These are phyloP conservation scores for Rhimphoctona megacephalus DNA, from an alignment of 2,888 invertebrate genomes.

Conservation along the genomic window DNA sequence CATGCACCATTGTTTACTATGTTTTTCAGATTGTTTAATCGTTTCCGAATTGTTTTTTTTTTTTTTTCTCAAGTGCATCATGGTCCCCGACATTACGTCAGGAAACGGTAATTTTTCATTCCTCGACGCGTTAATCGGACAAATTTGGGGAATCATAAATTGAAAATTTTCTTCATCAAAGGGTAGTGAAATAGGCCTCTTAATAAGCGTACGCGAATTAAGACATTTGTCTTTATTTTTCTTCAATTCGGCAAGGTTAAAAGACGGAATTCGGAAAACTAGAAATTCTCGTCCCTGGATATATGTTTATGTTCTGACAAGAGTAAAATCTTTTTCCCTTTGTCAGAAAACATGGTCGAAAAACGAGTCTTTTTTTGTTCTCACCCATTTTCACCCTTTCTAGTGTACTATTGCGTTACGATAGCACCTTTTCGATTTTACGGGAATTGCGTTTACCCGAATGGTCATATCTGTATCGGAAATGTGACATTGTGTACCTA, in stretches of 20 bases:
- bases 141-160: background rate
- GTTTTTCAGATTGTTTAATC: background rate
- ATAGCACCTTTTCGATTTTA: constrained; percentile 64
- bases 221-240: background rate
- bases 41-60: background rate
- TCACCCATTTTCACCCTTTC: background rate
- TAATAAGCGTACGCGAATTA: no score
- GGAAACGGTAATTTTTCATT: background rate
- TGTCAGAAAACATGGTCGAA: background rate
- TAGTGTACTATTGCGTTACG: constrained; percentile 44
- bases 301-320: background rate
- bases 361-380: background rate
- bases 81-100: background rate
- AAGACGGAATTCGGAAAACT: background rate
- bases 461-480: constrained; percentile 67
- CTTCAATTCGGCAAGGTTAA: background rate
- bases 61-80: background rate
- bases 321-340: background rate
- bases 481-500: constrained; percentile 56
- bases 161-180: no score
- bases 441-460: constrained; percentile 69
- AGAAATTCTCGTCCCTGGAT: background rate
- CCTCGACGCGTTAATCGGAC: background rate
- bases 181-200: no score
- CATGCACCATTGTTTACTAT: background rate